Evolutionary conservation across 2,113 vertebrate species (phyloP).

Genomic region (Antennarius striatus): DNA sequence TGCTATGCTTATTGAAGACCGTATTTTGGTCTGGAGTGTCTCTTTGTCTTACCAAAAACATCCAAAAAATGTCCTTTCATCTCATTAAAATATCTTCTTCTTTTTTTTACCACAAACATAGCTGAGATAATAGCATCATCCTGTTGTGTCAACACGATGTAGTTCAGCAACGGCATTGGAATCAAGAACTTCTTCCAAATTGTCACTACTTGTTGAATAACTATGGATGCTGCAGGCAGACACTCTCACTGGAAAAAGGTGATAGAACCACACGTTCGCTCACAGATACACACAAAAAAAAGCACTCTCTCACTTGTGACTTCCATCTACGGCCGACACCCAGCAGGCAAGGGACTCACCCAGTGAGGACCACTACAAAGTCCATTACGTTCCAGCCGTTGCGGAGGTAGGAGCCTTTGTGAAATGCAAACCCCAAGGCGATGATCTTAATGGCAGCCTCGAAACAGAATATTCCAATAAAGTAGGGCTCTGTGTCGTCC

Average conservation of each 20-base stretch:
- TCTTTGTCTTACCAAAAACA: too few species aligned
- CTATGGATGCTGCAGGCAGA: slow-evolving; percentile 8
- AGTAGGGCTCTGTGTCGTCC: slow-evolving; percentile 99
- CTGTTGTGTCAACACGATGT: background rate
- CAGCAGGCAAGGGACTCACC: slow-evolving; percentile 84
- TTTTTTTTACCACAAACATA: too few species aligned
- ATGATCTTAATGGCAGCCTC: slow-evolving; percentile 99
- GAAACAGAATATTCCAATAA: slow-evolving; percentile 99
- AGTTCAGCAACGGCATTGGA: background rate
- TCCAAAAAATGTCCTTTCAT: too few species aligned
- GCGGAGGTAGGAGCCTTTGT: slow-evolving; percentile 97
- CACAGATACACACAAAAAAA: slow-evolving; percentile 50
- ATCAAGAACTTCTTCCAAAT: background rate
- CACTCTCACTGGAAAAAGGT: slow-evolving; percentile 14
- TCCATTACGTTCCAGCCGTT: slow-evolving; percentile 99
- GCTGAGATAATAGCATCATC: background rate
- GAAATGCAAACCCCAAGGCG: slow-evolving; percentile 94
- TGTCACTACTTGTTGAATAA: slow-evolving; percentile 44
- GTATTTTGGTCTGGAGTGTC: too few species aligned
- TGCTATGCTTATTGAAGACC: too few species aligned
- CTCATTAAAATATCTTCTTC: too few species aligned
- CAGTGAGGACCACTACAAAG: slow-evolving; percentile 97
- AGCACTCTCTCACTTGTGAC: slow-evolving; percentile 76
- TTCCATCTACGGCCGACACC: slow-evolving; percentile 74
- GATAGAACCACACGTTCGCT: slow-evolving; percentile 23